Base-by-base conservation (phyloP, 2,113 vertebrate genomes). In the Sebastes fasciatus region DNA sequence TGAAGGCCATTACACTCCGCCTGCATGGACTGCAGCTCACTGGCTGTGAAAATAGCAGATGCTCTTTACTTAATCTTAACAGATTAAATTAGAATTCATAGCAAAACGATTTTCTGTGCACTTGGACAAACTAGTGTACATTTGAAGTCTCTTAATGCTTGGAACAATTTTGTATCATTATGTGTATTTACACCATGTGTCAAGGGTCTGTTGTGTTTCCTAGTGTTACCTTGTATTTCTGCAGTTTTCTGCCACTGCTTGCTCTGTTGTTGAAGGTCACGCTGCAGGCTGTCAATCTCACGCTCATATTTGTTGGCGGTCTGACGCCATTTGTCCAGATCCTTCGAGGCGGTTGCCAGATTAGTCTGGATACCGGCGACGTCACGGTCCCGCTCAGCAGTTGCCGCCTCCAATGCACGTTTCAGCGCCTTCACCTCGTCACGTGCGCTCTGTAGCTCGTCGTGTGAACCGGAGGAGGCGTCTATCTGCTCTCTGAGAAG, bases 1-100 rank as follows among this genome's bases (percentile, higher is more conserved):
- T 94, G 92, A 62, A 96, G 92, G 57, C 83, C 80, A 2, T 88
- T 93, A 91, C 95, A 97, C 86, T 97, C 96, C 88, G 93, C 91
- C 94, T 96, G 97, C 93, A 99, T 83, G 84, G 97, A 96, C 90
- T 97, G 97, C 85, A 99, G 93, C 90, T 99, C 98, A 91, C 90
- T 94, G 93, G 94, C 94, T 95, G 86, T 40, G 68, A 34, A 68
- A 58, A 69, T 70, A 54, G 26, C 80, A 80, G 68, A 80, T 82
- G 48, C 51, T 62, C 52, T 80, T 51, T 26, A 83, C 34, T 70
- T 73, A 55, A 83, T 61, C 34, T 34, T 58, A 17, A 46, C 11
- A 83, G 16, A 68, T n/a, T 5, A 17, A 23, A 16, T 58, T 11
- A 46, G 43, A 79, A 54, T 42, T 45, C 6, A 68, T 21, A 0